phyloP scores from a whole-genome alignment of 2,113 vertebrate species.

The Bagarius yarrelli region DNA sequence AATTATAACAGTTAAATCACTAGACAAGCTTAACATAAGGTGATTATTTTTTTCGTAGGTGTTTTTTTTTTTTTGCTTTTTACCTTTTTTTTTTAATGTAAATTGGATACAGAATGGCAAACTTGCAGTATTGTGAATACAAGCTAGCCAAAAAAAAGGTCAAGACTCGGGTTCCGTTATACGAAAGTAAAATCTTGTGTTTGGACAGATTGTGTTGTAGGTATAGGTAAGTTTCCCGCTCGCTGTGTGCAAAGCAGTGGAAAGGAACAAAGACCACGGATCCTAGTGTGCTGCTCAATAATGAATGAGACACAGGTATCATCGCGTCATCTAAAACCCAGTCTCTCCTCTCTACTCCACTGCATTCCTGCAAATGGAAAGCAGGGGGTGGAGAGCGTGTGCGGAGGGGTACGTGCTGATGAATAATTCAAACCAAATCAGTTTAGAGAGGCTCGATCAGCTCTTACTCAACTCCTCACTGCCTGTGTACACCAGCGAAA shows the following conservation, averaged over 20 bases:
- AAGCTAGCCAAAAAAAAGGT: background rate
- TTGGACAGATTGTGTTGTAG: background rate
- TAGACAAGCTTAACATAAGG: background rate
- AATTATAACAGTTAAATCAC: background rate
- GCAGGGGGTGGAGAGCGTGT: background rate
- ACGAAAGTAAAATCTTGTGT: slow-evolving; percentile 1
- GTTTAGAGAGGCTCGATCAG: slow-evolving; percentile 48
- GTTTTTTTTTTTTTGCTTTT: background rate
- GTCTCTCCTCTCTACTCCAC: slow-evolving; percentile 39
- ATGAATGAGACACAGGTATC: slow-evolving; percentile 50
- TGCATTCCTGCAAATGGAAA: slow-evolving; percentile 34
- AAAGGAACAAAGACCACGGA: slow-evolving; percentile 41
- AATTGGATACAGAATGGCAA: too few relatives aligned
- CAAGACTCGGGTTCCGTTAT: background rate
- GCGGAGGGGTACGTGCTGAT: background rate
- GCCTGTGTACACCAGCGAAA: slow-evolving; percentile 6
- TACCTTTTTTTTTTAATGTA: too few relatives aligned
- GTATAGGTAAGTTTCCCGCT: slow-evolving; percentile 9
- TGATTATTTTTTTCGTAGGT: background rate
- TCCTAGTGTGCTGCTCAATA: slow-evolving; percentile 47
- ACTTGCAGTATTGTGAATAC: too few relatives aligned
- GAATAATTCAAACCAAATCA: slow-evolving; percentile 60
- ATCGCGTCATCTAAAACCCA: slow-evolving; percentile 52
- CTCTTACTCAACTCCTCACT: slow-evolving; percentile 13
- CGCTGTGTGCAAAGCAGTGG: slow-evolving; percentile 17